Evolutionary conservation across 1,140 invertebrate species (phyloP).

Genomic region (Papilio polyxenes): DNA sequence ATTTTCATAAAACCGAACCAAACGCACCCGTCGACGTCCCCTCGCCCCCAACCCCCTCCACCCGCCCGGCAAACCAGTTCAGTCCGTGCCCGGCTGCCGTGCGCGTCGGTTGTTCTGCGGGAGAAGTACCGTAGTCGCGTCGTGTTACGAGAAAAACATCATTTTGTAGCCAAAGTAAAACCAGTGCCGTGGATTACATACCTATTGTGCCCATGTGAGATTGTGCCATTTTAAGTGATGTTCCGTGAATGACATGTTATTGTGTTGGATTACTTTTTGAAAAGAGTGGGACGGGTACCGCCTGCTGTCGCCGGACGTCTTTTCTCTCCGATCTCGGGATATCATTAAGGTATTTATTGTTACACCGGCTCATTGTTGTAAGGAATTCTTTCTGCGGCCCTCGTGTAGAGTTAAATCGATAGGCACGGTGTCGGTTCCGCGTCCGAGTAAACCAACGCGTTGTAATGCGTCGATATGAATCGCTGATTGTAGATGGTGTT

Average conservation of each 20-base stretch:
- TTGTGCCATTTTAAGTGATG: slow-evolving; percentile 75
- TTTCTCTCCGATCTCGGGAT: slow-evolving; percentile 76
- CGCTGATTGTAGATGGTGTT: slow-evolving; percentile 62
- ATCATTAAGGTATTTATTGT: slow-evolving; percentile 81
- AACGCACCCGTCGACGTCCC: slow-evolving; percentile 69
- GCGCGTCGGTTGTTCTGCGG: slow-evolving; percentile 63
- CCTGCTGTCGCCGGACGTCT: slow-evolving; percentile 73
- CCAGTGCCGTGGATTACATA: slow-evolving; percentile 72
- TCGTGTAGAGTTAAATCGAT: slow-evolving; percentile 75
- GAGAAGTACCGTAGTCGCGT: slow-evolving; percentile 53
- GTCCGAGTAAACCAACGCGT: slow-evolving; percentile 51
- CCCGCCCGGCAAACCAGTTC: slow-evolving; percentile 75
- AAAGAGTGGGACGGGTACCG: slow-evolving; percentile 69
- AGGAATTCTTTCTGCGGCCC: slow-evolving; percentile 74
- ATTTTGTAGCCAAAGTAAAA: slow-evolving; percentile 70
- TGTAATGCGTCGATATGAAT: slow-evolving; percentile 62
- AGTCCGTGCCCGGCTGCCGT: slow-evolving; percentile 75
- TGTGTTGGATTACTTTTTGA: slow-evolving; percentile 74
- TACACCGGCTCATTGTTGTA: slow-evolving; percentile 78
- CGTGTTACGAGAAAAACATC: slow-evolving; percentile 76
- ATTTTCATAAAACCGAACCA: slow-evolving; percentile 79
- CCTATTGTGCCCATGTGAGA: slow-evolving; percentile 70
- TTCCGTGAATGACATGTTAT: slow-evolving; percentile 66
- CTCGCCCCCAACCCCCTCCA: slow-evolving; percentile 47
- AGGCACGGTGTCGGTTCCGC: slow-evolving; percentile 60